phyloP scores from a whole-genome alignment of 2,113 vertebrate genomes.

The Penelope pileata region DNA sequence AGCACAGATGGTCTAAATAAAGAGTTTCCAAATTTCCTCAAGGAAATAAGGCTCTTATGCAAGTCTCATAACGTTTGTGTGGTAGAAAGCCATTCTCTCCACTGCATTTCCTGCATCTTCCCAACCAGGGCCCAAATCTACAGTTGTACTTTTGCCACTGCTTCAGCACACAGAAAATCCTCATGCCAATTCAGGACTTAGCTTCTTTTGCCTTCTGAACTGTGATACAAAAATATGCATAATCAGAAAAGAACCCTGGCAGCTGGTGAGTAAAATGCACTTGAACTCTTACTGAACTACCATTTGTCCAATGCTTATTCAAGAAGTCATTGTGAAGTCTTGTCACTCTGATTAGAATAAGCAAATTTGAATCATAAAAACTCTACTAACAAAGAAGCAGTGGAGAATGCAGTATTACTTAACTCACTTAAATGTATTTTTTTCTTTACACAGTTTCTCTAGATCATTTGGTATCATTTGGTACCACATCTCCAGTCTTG shows the following conservation, averaged over 20 bases:
- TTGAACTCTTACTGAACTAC: slow-evolving; percentile 55
- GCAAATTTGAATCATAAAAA: background rate
- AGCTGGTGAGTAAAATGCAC: slow-evolving; percentile 24
- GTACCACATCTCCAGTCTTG: background rate
- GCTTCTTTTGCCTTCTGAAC: slow-evolving; percentile 1
- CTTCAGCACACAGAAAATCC: background rate
- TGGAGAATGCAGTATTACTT: background rate
- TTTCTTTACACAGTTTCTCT: background rate
- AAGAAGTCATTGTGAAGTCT: background rate
- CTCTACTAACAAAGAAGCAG: background rate
- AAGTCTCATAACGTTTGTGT: background rate
- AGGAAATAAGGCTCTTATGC: background rate
- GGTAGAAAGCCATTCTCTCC: background rate
- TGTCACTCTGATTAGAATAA: background rate
- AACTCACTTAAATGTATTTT: background rate
- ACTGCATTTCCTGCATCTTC: background rate
- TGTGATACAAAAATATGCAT: background rate
- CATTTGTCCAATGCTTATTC: slow-evolving; percentile 8
- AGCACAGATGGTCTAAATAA: slow-evolving; percentile 11
- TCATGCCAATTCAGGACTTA: background rate
- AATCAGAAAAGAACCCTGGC: slow-evolving; percentile 6
- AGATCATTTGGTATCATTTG: background rate
- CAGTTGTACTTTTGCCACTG: rapidly evolving
- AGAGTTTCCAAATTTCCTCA: background rate
- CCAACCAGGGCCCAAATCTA: background rate